A percentile compares a stretch with the other conserved stretches of the same genome.
phyloP scores from a whole-genome alignment of 2,888 invertebrate genomes.

The Stegana nigrithorax region DNA sequence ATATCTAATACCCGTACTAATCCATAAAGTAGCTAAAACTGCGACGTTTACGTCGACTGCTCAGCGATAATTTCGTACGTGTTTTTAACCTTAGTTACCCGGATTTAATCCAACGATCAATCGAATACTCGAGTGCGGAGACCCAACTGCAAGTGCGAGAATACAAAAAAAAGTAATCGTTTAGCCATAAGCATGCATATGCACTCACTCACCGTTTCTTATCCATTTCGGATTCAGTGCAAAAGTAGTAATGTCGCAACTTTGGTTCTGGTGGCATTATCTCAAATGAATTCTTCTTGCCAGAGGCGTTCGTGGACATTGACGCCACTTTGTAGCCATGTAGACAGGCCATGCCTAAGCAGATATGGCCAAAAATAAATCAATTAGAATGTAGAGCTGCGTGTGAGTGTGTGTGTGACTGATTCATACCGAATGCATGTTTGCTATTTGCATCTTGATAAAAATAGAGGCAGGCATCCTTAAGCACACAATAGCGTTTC shows the following conservation, averaged over 20 bases:
- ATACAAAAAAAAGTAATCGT: neutral
- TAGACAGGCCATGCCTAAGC: conserved; percentile 87
- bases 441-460: conserved; percentile 90
- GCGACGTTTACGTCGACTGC: conserved; percentile 60
- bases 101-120: conserved; percentile 92
- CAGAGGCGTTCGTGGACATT: conserved; percentile 82
- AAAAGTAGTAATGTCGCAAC: conserved; percentile 90
- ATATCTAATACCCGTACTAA: conserved; percentile 54
- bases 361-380: conserved; percentile 9
- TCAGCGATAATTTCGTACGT: conserved; percentile 53
- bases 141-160: conserved; percentile 79
- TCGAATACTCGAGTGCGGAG: conserved; percentile 92
- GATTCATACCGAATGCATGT: conserved; percentile 82
- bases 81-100: conserved; percentile 68
- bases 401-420: neutral
- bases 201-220: conserved; percentile 81
- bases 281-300: conserved; percentile 92
- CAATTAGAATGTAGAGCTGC: conserved; percentile 28
- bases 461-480: conserved; percentile 94
- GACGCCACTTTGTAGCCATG: conserved; percentile 88
- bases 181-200: neutral
- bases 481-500: conserved; percentile 91
- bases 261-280: conserved; percentile 88
- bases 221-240: conserved; percentile 94
- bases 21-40: conserved; percentile 64